phyloP scores from a whole-genome alignment of 64 coral and sea anemone species.

The Cladopsammia gracilis region DNA sequence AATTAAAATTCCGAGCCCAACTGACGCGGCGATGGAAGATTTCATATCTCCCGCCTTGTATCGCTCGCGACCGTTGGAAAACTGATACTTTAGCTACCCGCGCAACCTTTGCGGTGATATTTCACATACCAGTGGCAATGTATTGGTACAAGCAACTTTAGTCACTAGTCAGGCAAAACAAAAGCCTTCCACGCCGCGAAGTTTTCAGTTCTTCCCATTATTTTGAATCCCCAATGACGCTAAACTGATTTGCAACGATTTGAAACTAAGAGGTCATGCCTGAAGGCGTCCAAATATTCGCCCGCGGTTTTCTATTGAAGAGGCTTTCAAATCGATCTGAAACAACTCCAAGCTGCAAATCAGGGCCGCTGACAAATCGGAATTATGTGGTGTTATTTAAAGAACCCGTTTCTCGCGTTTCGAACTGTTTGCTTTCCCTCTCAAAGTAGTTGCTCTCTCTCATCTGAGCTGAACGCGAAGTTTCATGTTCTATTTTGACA shows the following conservation, averaged over 20 bases:
- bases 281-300: background rate
- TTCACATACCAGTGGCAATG: background rate
- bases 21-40: background rate
- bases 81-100: background rate
- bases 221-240: background rate
- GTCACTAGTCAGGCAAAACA: background rate
- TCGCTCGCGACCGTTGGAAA: background rate
- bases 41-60: constrained; percentile 40
- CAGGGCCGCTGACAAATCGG: background rate
- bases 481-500: background rate
- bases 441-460: background rate
- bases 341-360: too few relatives aligned
- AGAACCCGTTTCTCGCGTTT: too few relatives aligned
- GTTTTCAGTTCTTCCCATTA: background rate
- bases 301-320: background rate
- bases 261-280: background rate
- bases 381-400: background rate
- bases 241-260: background rate
- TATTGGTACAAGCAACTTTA: background rate
- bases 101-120: background rate
- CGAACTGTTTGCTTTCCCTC: constrained; percentile 15
- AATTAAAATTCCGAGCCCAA: constrained; percentile 31
- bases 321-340: too few relatives aligned
- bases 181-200: background rate
- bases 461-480: background rate